Evolutionary conservation across 2,113 vertebrate species (phyloP), one percentile per base, ranked within the genome.

Genomic region (Corvus cornix): DNA sequence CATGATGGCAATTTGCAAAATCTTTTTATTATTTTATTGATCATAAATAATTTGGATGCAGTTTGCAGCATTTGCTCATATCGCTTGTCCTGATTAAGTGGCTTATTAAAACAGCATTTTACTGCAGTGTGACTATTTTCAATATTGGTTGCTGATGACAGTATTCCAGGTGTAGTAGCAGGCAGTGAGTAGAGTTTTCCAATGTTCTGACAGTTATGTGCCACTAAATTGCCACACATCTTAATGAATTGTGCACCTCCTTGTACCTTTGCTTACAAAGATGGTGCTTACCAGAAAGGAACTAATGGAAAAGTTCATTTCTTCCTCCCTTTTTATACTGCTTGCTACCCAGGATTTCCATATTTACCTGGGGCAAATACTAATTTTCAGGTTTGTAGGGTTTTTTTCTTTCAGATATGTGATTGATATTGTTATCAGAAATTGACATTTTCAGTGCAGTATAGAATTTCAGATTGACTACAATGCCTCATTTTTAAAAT

Each of bases 21-120:
- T 53, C 15, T 80, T 63, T 85, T 89, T 60, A 44, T 88, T 89
- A 78, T 87, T 83, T 93, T 90, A 90, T 84, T 86, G 64, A 90
- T 60, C 62, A 53, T 31, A 72, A 81, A 69, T 41, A 63, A 59
- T 56, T 6, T 88, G 33, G 35, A 59, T 49, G 39, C 2, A 5
- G 11, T 77, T 83, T 88, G 39, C 23, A 30, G 22, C 49, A 26
- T 63, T 46, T 66, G 55, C 73, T 83, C 55, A n/a, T 16, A 24
- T 75, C 4, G 1, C 26, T 88, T 70, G 39, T 63, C 43, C 59
- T 74, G 39, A 48, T 69, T 66, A 92, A 75, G 66, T 66, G 35
- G 48, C 35, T 86, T 70, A 56, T 76, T 92, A 80, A 80, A 84
- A 44, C 10, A 74, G 14, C 10, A 55, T 74, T 90, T 84, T 68